These are phyloP conservation scores for Zaprionus lachaisei DNA, from an alignment of 1,140 invertebrate species.

Conservation along the genomic window DNA sequence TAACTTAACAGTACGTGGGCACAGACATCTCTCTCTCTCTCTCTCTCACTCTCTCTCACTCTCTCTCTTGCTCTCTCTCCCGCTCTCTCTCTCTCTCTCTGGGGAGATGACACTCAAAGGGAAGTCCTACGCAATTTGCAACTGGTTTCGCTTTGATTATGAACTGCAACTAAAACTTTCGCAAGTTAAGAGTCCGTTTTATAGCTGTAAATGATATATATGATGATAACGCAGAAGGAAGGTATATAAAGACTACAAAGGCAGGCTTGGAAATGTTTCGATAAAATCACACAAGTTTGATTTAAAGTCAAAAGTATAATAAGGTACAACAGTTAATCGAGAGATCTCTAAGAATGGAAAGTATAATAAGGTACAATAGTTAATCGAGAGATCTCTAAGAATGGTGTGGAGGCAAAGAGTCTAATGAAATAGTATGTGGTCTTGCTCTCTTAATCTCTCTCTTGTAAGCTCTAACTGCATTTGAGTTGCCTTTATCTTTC, in stretches of 20 bases:
- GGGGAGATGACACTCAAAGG: constrained; percentile 17
- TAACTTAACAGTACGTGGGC: constrained; percentile 12
- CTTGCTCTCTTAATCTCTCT: too few relatives aligned
- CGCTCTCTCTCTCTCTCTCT: background rate
- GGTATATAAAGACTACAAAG: background rate
- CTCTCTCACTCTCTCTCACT: background rate
- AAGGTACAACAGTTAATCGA: background rate
- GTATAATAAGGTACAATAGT: background rate
- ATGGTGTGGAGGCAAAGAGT: too few relatives aligned
- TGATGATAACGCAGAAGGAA: background rate
- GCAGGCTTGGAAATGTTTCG: background rate
- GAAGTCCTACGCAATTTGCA: constrained; percentile 41
- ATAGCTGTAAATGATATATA: constrained; percentile 4
- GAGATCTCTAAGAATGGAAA: background rate
- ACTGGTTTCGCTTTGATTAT: constrained; percentile 43
- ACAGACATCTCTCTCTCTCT: background rate
- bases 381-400: background rate
- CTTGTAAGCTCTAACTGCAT: background rate
- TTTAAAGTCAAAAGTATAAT: background rate
- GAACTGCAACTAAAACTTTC: constrained; percentile 11
- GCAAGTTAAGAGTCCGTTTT: background rate
- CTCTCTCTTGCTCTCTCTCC: background rate
- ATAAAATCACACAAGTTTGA: background rate
- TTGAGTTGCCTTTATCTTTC: background rate
- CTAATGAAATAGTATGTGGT: background rate